Evolutionary conservation across 1,140 invertebrate genomes (phyloP).

Genomic region (Pissodes strobi): DNA sequence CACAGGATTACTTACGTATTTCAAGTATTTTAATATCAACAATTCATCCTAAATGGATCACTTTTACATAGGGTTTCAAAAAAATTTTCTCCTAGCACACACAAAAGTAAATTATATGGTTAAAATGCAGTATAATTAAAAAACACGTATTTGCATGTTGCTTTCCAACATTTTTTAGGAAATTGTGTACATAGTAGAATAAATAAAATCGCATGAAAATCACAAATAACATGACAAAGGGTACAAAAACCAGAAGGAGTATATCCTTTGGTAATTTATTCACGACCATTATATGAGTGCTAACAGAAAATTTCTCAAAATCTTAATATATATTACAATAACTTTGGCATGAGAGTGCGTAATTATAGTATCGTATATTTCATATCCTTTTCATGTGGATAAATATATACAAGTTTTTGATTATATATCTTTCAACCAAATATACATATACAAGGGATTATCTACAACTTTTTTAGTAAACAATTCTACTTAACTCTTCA

Average conservation of each 20-base stretch:
- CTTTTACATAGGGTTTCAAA: constrained; percentile 1
- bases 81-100: constrained; percentile 11
- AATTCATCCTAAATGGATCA: constrained; percentile 43
- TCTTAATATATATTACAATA: constrained; percentile 47
- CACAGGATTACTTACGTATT: constrained; percentile 39
- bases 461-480: constrained; percentile 50
- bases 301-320: constrained; percentile 7
- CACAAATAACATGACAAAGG: too few species aligned
- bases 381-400: constrained; percentile 53
- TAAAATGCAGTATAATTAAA: too few species aligned
- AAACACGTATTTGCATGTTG: constrained; percentile 5
- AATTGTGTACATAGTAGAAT: too few species aligned
- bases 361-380: constrained; percentile 55
- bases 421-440: constrained; percentile 48
- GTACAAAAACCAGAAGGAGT: too few species aligned
- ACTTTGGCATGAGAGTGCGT: constrained; percentile 57
- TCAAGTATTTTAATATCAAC: constrained; percentile 36
- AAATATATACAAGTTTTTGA: constrained; percentile 51
- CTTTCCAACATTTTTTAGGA: too few species aligned
- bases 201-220: too few species aligned
- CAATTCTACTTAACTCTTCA: constrained; percentile 36
- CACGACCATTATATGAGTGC: too few species aligned
- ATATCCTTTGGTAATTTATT: too few species aligned
- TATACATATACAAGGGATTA: constrained; percentile 53
- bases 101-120: too few species aligned